Evolutionary conservation across 2,888 invertebrate genomes (phyloP).

Genomic region (Crossocerus cetratus): DNA sequence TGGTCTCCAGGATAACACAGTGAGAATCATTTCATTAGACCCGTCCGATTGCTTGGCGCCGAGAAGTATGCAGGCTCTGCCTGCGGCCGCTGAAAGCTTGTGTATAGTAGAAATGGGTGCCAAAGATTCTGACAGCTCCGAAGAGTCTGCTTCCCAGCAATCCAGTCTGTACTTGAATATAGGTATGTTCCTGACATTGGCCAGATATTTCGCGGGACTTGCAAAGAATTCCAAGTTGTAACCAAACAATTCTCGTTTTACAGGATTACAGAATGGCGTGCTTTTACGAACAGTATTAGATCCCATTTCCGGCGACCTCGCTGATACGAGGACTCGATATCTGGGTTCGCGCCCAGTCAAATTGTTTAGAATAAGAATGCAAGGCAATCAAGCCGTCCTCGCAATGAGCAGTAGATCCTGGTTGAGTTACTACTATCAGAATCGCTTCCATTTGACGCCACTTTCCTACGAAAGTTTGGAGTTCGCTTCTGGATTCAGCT

Average conservation of each 20-base stretch:
- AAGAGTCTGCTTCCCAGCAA: conserved; percentile 81
- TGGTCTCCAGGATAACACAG: conserved; percentile 96
- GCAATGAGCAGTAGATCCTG: conserved; percentile 99
- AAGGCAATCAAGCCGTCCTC: conserved; percentile 96
- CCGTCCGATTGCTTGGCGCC: conserved; percentile 96
- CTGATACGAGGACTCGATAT: conserved; percentile 98
- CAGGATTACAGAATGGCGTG: conserved; percentile 95
- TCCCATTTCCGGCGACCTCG: conserved; percentile 96
- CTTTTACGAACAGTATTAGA: conserved; percentile 95
- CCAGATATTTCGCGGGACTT: background rate
- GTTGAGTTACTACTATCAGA: conserved; percentile 99
- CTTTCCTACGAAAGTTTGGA: conserved; percentile 97
- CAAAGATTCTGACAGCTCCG: conserved; percentile 80
- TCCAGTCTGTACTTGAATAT: conserved; percentile 95
- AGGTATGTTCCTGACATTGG: conserved; percentile 74
- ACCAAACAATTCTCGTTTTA: background rate
- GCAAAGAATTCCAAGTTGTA: background rate
- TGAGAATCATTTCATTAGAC: conserved; percentile 97
- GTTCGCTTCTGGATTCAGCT: conserved; percentile 97
- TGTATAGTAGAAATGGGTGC: conserved; percentile 97
- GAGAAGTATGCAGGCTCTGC: conserved; percentile 97
- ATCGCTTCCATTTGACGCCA: conserved; percentile 95
- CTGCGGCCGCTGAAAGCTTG: conserved; percentile 96
- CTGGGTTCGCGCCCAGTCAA: conserved; percentile 97
- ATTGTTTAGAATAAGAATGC: conserved; percentile 96